Conservation (phyloP, 2,113 vertebrate genomes). For the Dunckerocampus dactyliophorus region DNA sequence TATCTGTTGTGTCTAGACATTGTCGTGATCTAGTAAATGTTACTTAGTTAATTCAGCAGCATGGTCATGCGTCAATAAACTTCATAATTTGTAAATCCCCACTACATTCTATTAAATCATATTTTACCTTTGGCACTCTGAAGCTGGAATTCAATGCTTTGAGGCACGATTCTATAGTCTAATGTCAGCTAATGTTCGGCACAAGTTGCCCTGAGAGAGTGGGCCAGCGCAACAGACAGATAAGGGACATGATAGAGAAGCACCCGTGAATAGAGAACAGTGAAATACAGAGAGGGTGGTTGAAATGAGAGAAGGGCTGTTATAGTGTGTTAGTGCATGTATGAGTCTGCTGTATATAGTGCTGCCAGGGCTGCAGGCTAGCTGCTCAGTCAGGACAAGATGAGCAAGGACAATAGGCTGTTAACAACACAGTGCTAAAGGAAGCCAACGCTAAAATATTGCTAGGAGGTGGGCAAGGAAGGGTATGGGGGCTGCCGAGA, state of each 20-base stretch:
- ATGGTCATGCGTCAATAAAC: not conserved
- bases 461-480: constrained; percentile 26
- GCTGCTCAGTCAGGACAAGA: constrained; percentile 46
- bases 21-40: not conserved
- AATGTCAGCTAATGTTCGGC: constrained; percentile 51
- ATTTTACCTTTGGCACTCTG: constrained; percentile 14
- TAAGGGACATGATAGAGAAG: constrained; percentile 31
- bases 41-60: not conserved
- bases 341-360: constrained; percentile 52
- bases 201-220: constrained; percentile 22
- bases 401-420: constrained; percentile 62
- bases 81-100: too few species aligned
- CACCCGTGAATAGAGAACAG: constrained; percentile 27
- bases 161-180: constrained; percentile 25
- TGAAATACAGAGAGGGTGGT: constrained; percentile 31
- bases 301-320: constrained; percentile 35
- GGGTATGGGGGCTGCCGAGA: constrained; percentile 2
- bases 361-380: constrained; percentile 61
- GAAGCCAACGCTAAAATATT: constrained; percentile 43
- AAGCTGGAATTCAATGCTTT: constrained; percentile 34
- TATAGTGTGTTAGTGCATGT: constrained; percentile 18
- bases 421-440: constrained; percentile 52
- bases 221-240: constrained; percentile 12
- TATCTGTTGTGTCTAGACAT: not conserved
- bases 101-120: not conserved